Conservation (phyloP, 2,797 vertebrate genomes). For the Myripristis jacobus region DNA sequence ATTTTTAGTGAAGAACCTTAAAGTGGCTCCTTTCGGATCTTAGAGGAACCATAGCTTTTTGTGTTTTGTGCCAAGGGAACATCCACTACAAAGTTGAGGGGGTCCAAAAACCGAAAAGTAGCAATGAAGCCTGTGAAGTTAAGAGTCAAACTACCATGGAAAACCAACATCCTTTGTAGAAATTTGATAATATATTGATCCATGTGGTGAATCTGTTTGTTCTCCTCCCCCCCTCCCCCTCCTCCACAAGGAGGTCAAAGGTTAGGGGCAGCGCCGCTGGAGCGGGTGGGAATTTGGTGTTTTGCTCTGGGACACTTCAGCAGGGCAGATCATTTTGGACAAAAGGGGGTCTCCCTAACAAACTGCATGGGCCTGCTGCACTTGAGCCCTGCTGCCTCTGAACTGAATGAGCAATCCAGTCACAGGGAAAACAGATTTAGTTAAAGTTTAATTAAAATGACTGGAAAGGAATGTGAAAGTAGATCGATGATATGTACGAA, state of each 20-base stretch:
- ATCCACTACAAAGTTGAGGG: too few species aligned
- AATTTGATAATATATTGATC: too few species aligned
- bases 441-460: background rate
- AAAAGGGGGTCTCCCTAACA: background rate
- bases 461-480: slow-evolving; percentile 2
- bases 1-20: background rate
- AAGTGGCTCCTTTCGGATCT: background rate
- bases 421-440: background rate
- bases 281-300: background rate
- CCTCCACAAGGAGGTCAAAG: too few species aligned
- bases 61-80: too few species aligned
- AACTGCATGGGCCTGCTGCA: background rate
- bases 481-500: slow-evolving; percentile 15
- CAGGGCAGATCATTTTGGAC: background rate
- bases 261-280: too few species aligned
- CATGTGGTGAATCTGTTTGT: too few species aligned
- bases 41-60: background rate
- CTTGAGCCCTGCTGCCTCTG: background rate
- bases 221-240: too few species aligned
- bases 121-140: too few species aligned
- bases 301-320: background rate
- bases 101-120: too few species aligned
- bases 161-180: too few species aligned
- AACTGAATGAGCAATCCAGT: background rate
- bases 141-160: too few species aligned